These are phyloP conservation scores for Acronicta leporina DNA, from an alignment of 2,888 invertebrate genomes.

Conservation along the genomic window DNA sequence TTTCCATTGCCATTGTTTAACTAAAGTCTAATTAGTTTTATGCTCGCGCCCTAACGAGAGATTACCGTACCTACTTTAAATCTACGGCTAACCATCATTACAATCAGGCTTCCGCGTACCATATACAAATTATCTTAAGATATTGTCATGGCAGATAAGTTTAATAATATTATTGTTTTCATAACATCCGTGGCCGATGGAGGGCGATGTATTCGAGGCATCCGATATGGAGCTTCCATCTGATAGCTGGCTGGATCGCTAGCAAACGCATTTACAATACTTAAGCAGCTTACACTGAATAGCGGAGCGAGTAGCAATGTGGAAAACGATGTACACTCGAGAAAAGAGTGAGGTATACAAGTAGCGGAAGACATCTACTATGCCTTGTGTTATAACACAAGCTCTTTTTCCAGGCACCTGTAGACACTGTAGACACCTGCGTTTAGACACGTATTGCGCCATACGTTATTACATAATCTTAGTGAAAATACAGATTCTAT, in stretches of 20 bases:
- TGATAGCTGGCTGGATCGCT: slow-evolving; percentile 71
- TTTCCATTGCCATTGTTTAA: slow-evolving; percentile 12
- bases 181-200: slow-evolving; percentile 66
- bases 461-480: no score
- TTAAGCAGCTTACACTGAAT: slow-evolving; percentile 20
- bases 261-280: slow-evolving; percentile 65
- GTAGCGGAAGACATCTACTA: no score
- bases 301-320: not conserved
- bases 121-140: slow-evolving; percentile 53
- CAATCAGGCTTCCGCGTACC: slow-evolving; percentile 53
- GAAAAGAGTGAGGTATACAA: no score
- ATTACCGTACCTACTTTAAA: slow-evolving; percentile 20
- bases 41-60: slow-evolving; percentile 6
- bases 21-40: slow-evolving; percentile 14
- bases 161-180: slow-evolving; percentile 72
- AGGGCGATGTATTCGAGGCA: slow-evolving; percentile 62
- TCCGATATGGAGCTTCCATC: slow-evolving; percentile 79
- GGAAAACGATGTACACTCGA: no score
- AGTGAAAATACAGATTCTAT: no score
- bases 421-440: no score
- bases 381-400: no score
- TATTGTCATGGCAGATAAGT: slow-evolving; percentile 54
- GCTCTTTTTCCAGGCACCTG: no score
- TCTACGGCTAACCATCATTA: slow-evolving; percentile 28
- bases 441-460: no score